Base-by-base conservation (phyloP, 2,797 vertebrate species). In the Atherinosoma microstoma region DNA sequence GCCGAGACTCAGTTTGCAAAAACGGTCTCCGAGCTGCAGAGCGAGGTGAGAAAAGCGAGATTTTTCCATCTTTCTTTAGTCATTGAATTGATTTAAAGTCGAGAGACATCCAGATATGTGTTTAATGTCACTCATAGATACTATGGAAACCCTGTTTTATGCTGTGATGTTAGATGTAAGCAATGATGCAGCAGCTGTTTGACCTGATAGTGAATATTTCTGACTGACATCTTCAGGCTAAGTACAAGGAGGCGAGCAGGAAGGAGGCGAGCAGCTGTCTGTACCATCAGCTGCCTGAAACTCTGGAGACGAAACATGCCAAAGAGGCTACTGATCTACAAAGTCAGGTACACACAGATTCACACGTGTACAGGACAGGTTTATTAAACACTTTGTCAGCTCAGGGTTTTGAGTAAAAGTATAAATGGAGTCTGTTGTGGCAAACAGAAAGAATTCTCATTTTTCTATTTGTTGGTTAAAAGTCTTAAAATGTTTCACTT, bases 231-330 rank as follows among this genome's bases (percentile, higher is more conserved):
- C 78, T 73, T 32, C 65, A 99, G 97, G 88, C 89, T 20, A 96
- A 95, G 77, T 99, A 99, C 87, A 97, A 94, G 89, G 94, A 95
- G 76, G 93, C 83, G 70, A 92, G 93, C 70, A 97, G 93, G 84
- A 92, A 88, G 89, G 92, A 94, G 63, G 93, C 95, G 53, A 91
- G 88, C 68, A 92, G 91, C 66, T 92, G 93, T 69, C 90, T 97
- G 27, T 99, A 96, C 87, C 95, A 95, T 67, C 94, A 88, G 85
- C 95, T 98, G 83, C 94, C 96, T 0, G 95, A 96, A 40, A 98
- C 97, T 9, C 91, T 96, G 64, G 95, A 98, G 70, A 98, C 95
- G 2, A 96, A 93, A 1, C 90, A 86, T 1, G 89, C 87, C 0
- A 91, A 77, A 60, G 84, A 90, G 58, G 89, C 78, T 0, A 53